phyloP scores from a whole-genome alignment of 2,113 vertebrate genomes.

The Capreolus pygargus region DNA sequence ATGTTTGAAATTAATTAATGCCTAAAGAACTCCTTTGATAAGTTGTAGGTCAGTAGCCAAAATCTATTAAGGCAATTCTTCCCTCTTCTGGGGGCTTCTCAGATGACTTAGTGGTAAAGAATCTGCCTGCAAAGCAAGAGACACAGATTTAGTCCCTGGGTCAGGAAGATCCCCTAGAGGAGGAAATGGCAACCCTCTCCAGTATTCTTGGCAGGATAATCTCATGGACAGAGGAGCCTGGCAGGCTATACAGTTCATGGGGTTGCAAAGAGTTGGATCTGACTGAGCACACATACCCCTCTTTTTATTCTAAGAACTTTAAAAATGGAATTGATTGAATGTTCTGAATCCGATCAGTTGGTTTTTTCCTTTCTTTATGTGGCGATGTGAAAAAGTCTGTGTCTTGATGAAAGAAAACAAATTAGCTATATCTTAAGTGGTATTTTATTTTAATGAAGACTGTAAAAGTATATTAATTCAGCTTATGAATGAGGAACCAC shows the following conservation, averaged over 20 bases:
- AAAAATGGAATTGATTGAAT: not conserved
- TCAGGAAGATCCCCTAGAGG: not conserved
- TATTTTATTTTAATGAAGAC: not conserved
- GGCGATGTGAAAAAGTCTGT: not conserved
- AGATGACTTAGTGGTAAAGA: not conserved
- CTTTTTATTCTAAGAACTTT: not conserved
- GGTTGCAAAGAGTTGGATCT: not conserved
- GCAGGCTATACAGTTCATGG: not conserved
- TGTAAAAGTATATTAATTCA: not conserved
- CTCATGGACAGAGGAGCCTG: not conserved
- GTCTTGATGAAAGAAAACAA: not conserved
- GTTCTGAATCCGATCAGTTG: fast-evolving
- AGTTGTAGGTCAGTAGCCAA: not conserved
- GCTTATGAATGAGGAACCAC: not conserved
- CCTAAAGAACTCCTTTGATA: not conserved
- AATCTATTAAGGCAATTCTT: not conserved
- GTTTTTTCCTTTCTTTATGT: not conserved
- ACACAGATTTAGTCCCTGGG: not conserved
- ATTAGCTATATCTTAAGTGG: not conserved
- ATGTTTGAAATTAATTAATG: not conserved
- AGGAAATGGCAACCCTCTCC: not conserved
- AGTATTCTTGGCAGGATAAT: not conserved
- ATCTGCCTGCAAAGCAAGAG: not conserved
- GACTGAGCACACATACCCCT: not conserved
- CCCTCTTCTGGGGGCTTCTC: not conserved